Base-by-base conservation (phyloP, 2,113 vertebrate species). In the Calidris pugnax region DNA sequence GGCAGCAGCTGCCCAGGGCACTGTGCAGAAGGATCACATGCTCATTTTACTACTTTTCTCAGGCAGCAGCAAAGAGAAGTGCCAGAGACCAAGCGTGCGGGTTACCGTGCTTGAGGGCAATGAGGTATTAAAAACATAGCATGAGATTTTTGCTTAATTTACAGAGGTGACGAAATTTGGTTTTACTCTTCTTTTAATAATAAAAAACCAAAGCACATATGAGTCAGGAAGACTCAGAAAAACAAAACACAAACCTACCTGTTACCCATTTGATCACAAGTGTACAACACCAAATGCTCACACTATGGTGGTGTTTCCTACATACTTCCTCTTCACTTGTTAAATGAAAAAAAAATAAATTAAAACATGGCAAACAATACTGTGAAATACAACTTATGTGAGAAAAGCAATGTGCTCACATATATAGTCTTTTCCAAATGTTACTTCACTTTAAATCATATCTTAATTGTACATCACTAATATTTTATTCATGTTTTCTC, bases 251-350 rank as follows among this genome's bases (percentile, higher is more conserved):
- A 77, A 43, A 72, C 13, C 3, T 21, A 48, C 28, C 8, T 21
- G 8, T 53, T 82, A 33, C 50, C 27, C 27, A 50, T 85, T 85
- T 48, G 43, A 66, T 33, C 35, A 78, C 41, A 41, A 67, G 18
- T 3, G 1, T n/a, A 50, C 1, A 10, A 53, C 17, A 62, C 3
- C 17, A 48, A 82, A 56, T 0, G 2, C 12, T 63, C 23, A 12
- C 0, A 0, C 43, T 71, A 73, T 9, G 11, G 22, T 32, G 17
- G 5, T 69, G 2, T 45, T 60, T 71, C 51, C 32, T 28, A 59
- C 8, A 8, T 41, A 37, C 77, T 79, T 80, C 33, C 28, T 85
- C 6, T 56, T 68, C 1, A 7, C 7, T 79, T 73, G 28, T 55
- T 53, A 56, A 67, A 60, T 45, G 3, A 50, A 82, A n/a, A 62